Evolutionary conservation across 2,113 vertebrate species (phyloP).

Genomic region (Tachysurus fulvidraco): DNA sequence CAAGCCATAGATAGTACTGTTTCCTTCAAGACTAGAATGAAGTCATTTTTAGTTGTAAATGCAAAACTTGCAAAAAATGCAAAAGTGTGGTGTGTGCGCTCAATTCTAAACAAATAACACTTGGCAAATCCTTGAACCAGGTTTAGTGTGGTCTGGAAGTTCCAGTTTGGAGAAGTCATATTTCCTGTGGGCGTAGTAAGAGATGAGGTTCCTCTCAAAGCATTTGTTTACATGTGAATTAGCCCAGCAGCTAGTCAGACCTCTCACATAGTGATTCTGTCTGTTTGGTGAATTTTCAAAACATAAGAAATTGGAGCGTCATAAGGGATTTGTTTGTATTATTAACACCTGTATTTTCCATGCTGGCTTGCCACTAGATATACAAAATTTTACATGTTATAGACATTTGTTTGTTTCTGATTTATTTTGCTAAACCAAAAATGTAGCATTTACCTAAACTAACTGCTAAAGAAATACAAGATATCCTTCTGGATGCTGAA

Average conservation of each 20-base stretch:
- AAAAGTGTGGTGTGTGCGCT: neutral
- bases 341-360: neutral
- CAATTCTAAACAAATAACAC: constrained; percentile 35
- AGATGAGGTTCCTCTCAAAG: constrained; percentile 49
- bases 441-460: neutral
- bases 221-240: constrained; percentile 61
- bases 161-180: constrained; percentile 65
- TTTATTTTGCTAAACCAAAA: constrained; percentile 45
- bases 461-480: neutral
- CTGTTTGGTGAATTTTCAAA: constrained; percentile 3
- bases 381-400: neutral
- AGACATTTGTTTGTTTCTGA: neutral
- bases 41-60: neutral
- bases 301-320: neutral
- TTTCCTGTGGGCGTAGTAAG: constrained; percentile 69
- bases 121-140: constrained; percentile 35
- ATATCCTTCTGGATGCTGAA: neutral
- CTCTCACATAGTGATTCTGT: constrained; percentile 63
- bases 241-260: constrained; percentile 67
- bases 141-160: constrained; percentile 22
- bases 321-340: neutral
- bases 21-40: neutral
- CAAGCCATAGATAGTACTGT: neutral
- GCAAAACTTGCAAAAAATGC: neutral
- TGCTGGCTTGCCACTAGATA: neutral